phyloP scores from a whole-genome alignment of 2,888 invertebrate genomes.

The Stenolophus ochropezus region DNA sequence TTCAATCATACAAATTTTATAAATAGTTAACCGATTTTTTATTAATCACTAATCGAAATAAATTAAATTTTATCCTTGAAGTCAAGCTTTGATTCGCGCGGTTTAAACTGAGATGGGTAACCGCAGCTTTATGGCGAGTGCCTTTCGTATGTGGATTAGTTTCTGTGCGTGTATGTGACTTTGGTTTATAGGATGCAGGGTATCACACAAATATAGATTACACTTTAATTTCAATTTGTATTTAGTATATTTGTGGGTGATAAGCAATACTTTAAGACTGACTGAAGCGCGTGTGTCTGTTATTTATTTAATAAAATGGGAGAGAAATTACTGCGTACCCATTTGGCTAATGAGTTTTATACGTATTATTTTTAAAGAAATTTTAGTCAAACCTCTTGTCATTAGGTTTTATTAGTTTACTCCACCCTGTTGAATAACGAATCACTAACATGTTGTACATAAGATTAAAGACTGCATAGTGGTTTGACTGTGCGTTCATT shows the following conservation, averaged over 20 bases:
- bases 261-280: slow-evolving; percentile 59
- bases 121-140: no score
- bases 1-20: no score
- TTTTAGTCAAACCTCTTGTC: slow-evolving; percentile 59
- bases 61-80: not conserved
- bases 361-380: slow-evolving; percentile 45
- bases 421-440: slow-evolving; percentile 37
- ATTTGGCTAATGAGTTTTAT: slow-evolving; percentile 50
- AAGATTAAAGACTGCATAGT: slow-evolving; percentile 52
- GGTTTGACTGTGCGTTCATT: slow-evolving; percentile 41
- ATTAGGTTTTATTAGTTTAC: slow-evolving; percentile 54
- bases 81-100: no score
- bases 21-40: no score
- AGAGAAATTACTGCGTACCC: slow-evolving; percentile 42
- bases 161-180: not conserved
- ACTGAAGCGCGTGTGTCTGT: slow-evolving; percentile 23
- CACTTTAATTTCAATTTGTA: not conserved
- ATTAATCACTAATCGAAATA: no score
- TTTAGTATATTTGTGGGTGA: slow-evolving; percentile 7
- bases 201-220: slow-evolving; percentile 8
- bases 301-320: slow-evolving; percentile 42
- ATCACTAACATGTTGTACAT: slow-evolving; percentile 51
- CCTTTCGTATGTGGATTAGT: not conserved
- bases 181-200: slow-evolving; percentile 10
- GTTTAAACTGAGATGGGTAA: no score